Base-by-base conservation (phyloP, 2,797 vertebrate species). In the Rallus crepitans region DNA sequence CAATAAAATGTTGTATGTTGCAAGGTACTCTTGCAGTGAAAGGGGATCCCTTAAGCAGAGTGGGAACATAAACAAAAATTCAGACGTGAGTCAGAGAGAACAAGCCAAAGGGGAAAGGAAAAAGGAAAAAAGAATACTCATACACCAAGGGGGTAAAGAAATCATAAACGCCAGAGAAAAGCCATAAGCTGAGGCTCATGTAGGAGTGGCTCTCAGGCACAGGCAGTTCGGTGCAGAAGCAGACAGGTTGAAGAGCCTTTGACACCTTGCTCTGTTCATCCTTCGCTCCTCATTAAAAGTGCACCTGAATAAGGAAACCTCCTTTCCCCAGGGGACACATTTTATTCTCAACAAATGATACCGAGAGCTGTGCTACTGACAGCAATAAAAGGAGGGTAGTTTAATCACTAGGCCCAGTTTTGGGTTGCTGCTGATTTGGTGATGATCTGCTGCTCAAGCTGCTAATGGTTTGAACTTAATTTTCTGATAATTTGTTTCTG, bases 41-140 rank as follows among this genome's bases (percentile, higher is more conserved):
- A 4, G 9, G 14, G 23, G 23, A 77, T 31, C 72, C 68, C 82
- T 78, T 50, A 66, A 84, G 53, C 33, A 60, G 57, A 91, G 28
- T 30, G 48, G 31, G 69, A 92, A 90, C 53, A 53, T 47, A 52
- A 95, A 93, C 61, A 90, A 81, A 91, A 93, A 66, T 66, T 35
- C 90, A 75, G 18, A 47, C 60, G 40, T 39, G 60, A 94, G n/a
- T 64, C 76, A 88, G 0, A 77, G 21, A 76, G 31, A 45, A 39
- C 42, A 84, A 95, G 66, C 6, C n/a, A 56, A 65, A 81, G 4
- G 5, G 23, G 15, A 23, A 35, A 76, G 42, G 40, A 35, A 33
- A 47, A n/a, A 27, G 11, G 10, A 12, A 61, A 71, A 64, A 83
- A 83, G 16, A 83, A 65, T 10, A 92, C 20, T 23, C 35, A 73